These are phyloP conservation scores for Limanda limanda DNA, from an alignment of 2,113 vertebrate species.

Conservation along the genomic window DNA sequence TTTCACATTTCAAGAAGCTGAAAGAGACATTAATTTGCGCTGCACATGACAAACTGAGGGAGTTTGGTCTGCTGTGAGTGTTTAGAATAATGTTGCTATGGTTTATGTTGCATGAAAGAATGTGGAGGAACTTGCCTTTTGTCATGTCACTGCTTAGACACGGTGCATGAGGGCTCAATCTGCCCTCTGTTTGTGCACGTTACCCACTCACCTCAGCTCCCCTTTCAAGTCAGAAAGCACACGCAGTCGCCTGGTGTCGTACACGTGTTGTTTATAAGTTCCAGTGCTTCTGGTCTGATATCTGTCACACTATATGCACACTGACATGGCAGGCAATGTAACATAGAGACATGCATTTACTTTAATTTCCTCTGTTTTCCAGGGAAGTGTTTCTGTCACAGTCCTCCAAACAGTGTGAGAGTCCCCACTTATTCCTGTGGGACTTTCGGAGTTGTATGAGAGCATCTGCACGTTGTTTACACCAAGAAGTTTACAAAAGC, in stretches of 20 bases:
- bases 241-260: background rate
- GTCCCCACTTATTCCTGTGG: conserved; percentile 16
- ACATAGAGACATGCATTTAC: background rate
- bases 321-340: background rate
- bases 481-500: conserved; percentile 57
- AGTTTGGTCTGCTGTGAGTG: conserved; percentile 29
- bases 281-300: background rate
- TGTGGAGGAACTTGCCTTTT: conserved; percentile 63
- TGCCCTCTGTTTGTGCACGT: conserved; percentile 38
- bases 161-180: conserved; percentile 52
- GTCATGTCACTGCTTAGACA: conserved; percentile 54
- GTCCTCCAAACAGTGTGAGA: background rate
- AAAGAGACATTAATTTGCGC: background rate
- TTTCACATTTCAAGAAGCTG: background rate
- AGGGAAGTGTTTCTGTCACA: conserved; percentile 8
- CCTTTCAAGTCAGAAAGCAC: conserved; percentile 23
- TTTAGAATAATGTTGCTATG: conserved; percentile 71
- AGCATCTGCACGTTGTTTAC: conserved; percentile 49
- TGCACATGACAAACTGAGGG: background rate
- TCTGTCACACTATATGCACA: background rate
- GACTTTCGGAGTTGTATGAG: background rate
- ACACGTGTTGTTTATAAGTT: conserved; percentile 6
- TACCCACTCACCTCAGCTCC: conserved; percentile 21
- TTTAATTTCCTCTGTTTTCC: background rate
- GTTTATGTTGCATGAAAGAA: conserved; percentile 60